Evolutionary conservation across 2,113 vertebrate species (phyloP), one percentile per base, ranked within the genome.

Genomic region (Dicentrarchus labrax): DNA sequence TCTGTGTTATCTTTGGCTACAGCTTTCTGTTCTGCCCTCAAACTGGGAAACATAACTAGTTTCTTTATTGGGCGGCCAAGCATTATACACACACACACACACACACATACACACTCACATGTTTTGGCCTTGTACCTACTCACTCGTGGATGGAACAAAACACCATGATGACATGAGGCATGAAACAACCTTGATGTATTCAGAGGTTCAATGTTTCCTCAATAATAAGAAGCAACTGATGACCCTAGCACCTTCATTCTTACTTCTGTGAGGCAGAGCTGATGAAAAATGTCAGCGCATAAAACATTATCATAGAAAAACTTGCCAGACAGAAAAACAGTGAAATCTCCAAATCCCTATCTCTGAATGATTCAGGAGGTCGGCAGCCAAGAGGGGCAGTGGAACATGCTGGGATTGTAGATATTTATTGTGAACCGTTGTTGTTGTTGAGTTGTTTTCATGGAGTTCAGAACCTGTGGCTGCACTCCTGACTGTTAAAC

Each of bases 301-400:
- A 59, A 78, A 88, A 71, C 12, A 72, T 68, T 38, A 74, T 64
- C 24, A 59, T 13, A 30, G 36, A 74, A 48, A 30, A 47, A 62
- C 36, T 17, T 47, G 17, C 39, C 8, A 22, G 24, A 48, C 21
- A 57, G 65, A 78, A 68, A 53, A 76, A 39, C 36, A 60, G 65
- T 8, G 22, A 65, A 72, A 60, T 61, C 78, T 77, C 71, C 5
- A 61, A 76, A 73, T 71, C 74, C 53, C 59, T 4, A 38, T 75
- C n/a, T 48, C 4, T 92, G 72, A 89, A 86, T 89, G 82, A 88
- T 88, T 76, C 72, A 85, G 81, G 45, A 72, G 41, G 38, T 15
- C 68, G 68, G 65, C 47, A 65, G 70, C 73, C 86, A 73, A 41
- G 81, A 10, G 11, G 30, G 51, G 57, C n/a, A 60, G 60, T 41